Conservation (phyloP, 2,797 vertebrate genomes). For the Notoglanidium macrostoma region DNA sequence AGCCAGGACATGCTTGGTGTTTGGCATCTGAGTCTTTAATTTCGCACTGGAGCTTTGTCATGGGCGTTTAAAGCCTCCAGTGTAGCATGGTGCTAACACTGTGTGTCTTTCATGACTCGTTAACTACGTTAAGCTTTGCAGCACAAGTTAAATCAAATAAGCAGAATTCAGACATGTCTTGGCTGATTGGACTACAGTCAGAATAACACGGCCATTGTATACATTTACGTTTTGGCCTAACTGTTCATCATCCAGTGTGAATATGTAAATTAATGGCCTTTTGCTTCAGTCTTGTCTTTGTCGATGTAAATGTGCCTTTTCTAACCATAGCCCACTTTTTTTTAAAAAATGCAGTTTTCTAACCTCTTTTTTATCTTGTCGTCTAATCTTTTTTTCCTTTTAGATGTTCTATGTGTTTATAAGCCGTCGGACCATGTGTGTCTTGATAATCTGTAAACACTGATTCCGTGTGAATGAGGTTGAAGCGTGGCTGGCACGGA, state of each 20-base stretch:
- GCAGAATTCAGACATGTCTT: background rate
- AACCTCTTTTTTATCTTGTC: constrained; percentile 41
- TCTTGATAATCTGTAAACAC: constrained; percentile 49
- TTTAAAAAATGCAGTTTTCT: constrained; percentile 34
- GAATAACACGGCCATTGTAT: background rate
- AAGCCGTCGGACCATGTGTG: constrained; percentile 47
- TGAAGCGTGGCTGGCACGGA: constrained; percentile 2
- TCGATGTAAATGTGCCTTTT: constrained; percentile 35
- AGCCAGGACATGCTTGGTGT: background rate
- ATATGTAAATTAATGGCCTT: constrained; percentile 18
- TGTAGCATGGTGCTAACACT: background rate
- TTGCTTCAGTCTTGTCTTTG: constrained; percentile 42
- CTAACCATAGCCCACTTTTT: constrained; percentile 38
- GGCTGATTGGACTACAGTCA: background rate
- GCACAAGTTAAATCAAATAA: background rate
- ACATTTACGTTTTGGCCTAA: background rate
- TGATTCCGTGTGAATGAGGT: constrained; percentile 43
- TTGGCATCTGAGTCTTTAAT: background rate
- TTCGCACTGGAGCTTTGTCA: background rate
- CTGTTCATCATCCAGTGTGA: constrained; percentile 17
- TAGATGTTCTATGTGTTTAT: constrained; percentile 53
- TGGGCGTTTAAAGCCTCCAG: background rate
- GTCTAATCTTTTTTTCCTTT: constrained; percentile 51
- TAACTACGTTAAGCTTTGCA: background rate
- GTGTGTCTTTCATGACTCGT: background rate